A percentile compares a stretch with the other conserved stretches of the same genome.
Evolutionary conservation across 37 sponge, comb jelly and placozoan genomes (phyloP).

Genomic region (Chondrosia reniformis): DNA sequence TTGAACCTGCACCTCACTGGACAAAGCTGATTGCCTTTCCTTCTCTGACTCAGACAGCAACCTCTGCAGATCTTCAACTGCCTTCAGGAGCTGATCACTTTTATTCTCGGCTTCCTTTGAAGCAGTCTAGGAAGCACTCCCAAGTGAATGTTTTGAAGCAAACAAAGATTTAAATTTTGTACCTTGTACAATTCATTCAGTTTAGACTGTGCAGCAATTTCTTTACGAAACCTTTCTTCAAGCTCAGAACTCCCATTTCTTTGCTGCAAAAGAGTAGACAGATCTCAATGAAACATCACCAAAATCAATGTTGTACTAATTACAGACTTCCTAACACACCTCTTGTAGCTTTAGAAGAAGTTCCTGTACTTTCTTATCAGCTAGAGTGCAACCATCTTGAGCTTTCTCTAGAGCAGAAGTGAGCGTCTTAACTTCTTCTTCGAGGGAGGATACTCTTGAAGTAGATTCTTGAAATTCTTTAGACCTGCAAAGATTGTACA

Average conservation of each 20-base stretch:
- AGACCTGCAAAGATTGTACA: too few relatives aligned
- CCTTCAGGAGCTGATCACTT: conserved; percentile 37
- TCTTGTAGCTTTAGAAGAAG: conserved; percentile 24
- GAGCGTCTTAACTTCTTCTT: too few relatives aligned
- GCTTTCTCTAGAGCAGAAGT: conserved; percentile 4
- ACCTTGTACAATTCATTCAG: conserved; percentile 54
- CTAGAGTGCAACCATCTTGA: too few relatives aligned
- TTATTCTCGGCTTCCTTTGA: conserved; percentile 42
- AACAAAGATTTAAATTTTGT: too few relatives aligned
- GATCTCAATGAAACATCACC: neutral
- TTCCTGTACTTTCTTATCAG: conserved; percentile 31
- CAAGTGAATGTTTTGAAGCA: too few relatives aligned
- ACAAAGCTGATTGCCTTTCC: neutral
- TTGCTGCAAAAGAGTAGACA: conserved; percentile 9
- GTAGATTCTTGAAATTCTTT: too few relatives aligned
- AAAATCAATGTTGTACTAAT: neutral
- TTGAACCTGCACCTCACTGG: conserved; percentile 13
- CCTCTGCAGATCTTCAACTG: conserved; percentile 5
- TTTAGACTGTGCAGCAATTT: conserved; percentile 57
- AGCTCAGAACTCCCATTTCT: conserved; percentile 3
- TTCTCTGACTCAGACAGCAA: neutral
- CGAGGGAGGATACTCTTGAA: too few relatives aligned
- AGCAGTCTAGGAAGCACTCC: neutral
- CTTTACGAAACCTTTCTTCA: conserved; percentile 67
- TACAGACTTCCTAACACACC: conserved; percentile 26